Conservation (phyloP, 2,113 vertebrate species). For the Hystrix cristata region DNA sequence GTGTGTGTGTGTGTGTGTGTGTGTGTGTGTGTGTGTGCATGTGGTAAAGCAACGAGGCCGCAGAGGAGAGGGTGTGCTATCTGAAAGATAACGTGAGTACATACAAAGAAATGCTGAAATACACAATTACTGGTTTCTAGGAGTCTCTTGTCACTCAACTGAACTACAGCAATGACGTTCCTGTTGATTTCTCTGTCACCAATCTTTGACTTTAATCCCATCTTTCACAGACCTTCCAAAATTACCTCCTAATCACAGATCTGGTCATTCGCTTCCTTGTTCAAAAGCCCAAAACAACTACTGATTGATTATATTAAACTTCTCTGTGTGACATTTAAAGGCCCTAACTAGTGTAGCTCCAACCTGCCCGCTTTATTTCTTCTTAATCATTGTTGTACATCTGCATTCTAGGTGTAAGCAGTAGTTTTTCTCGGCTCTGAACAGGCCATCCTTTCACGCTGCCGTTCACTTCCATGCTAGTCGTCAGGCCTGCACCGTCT, state of each 20-base stretch:
- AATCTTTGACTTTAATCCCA: neutral
- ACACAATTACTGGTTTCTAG: neutral
- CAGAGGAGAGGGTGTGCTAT: neutral
- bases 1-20: too few species aligned
- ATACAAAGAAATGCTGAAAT: neutral
- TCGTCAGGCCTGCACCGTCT: accelerated
- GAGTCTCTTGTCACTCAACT: neutral
- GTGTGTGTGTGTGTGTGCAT: neutral
- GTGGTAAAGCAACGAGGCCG: neutral
- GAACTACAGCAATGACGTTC: neutral
- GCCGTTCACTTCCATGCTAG: neutral
- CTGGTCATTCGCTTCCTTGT: neutral
- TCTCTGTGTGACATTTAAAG: neutral
- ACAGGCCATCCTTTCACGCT: neutral
- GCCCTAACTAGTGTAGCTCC: too few species aligned
- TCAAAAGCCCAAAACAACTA: neutral
- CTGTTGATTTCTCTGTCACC: neutral
- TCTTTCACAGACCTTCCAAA: constrained; percentile 36
- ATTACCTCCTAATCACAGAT: constrained; percentile 31
- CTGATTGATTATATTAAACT: neutral
- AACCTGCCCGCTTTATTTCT: neutral
- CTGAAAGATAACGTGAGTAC: neutral
- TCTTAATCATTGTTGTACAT: too few species aligned
- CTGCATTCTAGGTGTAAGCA: neutral
- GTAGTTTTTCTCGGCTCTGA: neutral